Base-by-base conservation (phyloP, 1,140 invertebrate genomes). In the Drosophila tristis region DNA sequence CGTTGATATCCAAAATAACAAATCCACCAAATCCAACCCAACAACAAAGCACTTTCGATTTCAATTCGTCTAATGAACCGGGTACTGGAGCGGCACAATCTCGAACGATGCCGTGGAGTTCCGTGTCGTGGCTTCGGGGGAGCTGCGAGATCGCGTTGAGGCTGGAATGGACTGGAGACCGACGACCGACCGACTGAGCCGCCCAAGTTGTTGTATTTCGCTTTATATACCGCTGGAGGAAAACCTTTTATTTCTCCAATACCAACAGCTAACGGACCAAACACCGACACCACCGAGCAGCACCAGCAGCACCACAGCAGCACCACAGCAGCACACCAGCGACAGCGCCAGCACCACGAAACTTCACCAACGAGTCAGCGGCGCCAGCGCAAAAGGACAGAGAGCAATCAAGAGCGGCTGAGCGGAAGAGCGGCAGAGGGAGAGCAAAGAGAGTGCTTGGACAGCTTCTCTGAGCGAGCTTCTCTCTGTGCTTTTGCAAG, bases 151-250 rank as follows among this genome's bases (percentile, higher is more conserved):
- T 72, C 79, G 65, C 82, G 77, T 61, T 57, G 73, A 74, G 67
- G 74, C 73, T 62, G 60, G 72, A 74, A 76, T 73, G 80, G 54
- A 66, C 81, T 87, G 72, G 58, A 78, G 66, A 82, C 82, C 82
- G 82, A 87, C 78, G 80, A 75, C 35, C 35, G 35, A 39, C 35
- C 75, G 74, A 87, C 82, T 87, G 82, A 87, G 78, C 71, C 82
- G 84, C 84, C 82, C 79, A 87, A 80, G 82, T 87, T 87, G 82
- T 82, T 89, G 82, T 82, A 79, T 70, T 76, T 87, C 84, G 82
- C 82, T 89, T 87, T 87, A 87, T 87, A 87, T 87, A 89, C 82
- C 62, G 74, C 66, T 55, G 25, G 74, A 78, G 71, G 82, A 87
- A 87, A 82, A 86, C 78, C 82, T 81, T 86, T 86, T 71, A 42